phyloP scores from a whole-genome alignment of 1,140 invertebrate genomes.

The Bombus confusus region DNA sequence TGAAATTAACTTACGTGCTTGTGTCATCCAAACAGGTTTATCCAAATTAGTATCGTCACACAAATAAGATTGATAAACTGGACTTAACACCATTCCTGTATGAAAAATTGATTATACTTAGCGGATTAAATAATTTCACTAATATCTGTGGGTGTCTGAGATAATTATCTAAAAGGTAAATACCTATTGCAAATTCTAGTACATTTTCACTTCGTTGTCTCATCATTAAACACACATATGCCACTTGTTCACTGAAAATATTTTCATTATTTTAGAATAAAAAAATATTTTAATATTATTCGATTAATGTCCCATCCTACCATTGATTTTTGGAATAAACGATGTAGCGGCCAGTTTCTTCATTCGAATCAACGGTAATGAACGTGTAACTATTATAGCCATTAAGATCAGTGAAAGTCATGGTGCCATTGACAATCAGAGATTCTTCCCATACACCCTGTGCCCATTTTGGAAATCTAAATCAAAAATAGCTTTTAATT shows the following conservation, averaged over 20 bases:
- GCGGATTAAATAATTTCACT: background rate
- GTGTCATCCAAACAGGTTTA: constrained; percentile 85
- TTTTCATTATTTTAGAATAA: background rate
- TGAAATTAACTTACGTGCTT: constrained; percentile 84
- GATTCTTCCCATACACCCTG: constrained; percentile 87
- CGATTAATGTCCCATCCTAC: constrained; percentile 57
- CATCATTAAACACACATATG: constrained; percentile 86
- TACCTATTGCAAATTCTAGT: constrained; percentile 84
- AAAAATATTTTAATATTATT: background rate
- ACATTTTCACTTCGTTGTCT: constrained; percentile 86
- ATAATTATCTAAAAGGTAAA: constrained; percentile 16
- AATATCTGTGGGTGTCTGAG: background rate
- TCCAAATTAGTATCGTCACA: constrained; percentile 80
- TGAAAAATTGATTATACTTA: background rate
- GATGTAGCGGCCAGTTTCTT: constrained; percentile 77
- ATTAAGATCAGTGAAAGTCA: constrained; percentile 86
- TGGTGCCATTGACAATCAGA: constrained; percentile 84
- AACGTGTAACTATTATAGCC: constrained; percentile 87
- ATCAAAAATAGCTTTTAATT: constrained; percentile 6
- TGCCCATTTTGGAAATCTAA: constrained; percentile 86
- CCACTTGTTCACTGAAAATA: constrained; percentile 85
- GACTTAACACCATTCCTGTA: constrained; percentile 71
- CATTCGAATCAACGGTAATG: constrained; percentile 83
- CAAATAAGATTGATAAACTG: constrained; percentile 73
- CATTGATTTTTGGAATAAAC: constrained; percentile 80